Conservation (phyloP, 2,113 vertebrate species). For the Festucalex cinctus region DNA sequence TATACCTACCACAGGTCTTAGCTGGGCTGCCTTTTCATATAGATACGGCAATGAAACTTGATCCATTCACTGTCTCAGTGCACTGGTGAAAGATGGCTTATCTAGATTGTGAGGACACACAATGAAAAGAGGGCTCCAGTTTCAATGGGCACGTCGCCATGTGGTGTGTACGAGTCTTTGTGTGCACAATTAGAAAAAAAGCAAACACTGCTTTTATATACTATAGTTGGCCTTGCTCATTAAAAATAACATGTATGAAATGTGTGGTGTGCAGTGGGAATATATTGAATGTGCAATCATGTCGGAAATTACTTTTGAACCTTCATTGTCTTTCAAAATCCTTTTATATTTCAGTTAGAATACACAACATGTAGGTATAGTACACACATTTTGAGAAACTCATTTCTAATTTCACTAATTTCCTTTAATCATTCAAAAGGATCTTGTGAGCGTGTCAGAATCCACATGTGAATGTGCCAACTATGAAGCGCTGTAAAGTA, state of each 20-base stretch:
- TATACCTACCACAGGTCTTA: neutral
- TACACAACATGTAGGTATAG: neutral
- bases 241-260: neutral
- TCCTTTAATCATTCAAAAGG: no score
- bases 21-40: conserved; percentile 4
- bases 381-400: neutral
- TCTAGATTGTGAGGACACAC: conserved; percentile 1
- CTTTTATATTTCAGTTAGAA: neutral
- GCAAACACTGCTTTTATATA: neutral
- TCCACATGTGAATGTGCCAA: no score
- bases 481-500: no score
- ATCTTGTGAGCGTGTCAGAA: no score
- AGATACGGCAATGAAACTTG: conserved; percentile 39
- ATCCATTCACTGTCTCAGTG: conserved; percentile 25
- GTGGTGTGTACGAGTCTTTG: neutral
- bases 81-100: conserved; percentile 9
- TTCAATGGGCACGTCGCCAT: conserved; percentile 29
- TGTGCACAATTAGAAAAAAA: conserved; percentile 11
- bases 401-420: no score
- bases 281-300: neutral
- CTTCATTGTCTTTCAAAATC: neutral
- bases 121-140: conserved; percentile 47
- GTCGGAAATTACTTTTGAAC: neutral
- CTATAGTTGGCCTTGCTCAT: neutral
- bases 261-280: neutral